Evolutionary conservation across 1,140 invertebrate species (phyloP).

Genomic region (Triops cancriformis): DNA sequence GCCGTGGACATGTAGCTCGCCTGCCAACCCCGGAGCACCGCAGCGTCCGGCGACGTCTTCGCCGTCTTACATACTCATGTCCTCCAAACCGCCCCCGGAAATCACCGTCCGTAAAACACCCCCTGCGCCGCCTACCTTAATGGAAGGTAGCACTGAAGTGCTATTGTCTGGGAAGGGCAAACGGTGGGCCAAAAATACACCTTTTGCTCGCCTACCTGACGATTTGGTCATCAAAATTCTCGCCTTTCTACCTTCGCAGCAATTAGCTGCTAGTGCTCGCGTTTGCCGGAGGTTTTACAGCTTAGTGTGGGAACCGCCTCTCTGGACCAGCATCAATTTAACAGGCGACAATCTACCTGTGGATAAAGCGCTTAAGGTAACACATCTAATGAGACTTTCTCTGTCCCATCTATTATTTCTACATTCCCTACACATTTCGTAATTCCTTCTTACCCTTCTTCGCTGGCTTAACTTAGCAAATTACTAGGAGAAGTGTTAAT

Average conservation of each 20-base stretch:
- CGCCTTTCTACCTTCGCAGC: constrained; percentile 62
- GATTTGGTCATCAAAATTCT: constrained; percentile 54
- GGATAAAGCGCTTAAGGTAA: constrained; percentile 55
- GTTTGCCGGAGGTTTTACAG: constrained; percentile 71
- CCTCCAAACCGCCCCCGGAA: constrained; percentile 28
- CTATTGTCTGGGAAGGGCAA: constrained; percentile 16
- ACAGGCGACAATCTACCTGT: constrained; percentile 54
- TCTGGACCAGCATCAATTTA: constrained; percentile 63
- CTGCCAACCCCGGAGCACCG: constrained; percentile 24
- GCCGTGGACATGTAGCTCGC: constrained; percentile 25
- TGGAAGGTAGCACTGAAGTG: background rate
- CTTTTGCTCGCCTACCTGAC: constrained; percentile 45
- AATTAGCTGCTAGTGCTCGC: constrained; percentile 65
- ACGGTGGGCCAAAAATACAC: constrained; percentile 32
- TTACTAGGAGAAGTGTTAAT: background rate
- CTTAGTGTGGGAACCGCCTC: constrained; percentile 66
- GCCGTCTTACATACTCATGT: constrained; percentile 20
- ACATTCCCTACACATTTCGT: background rate
- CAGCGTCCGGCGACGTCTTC: constrained; percentile 16
- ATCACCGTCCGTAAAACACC: constrained; percentile 8
- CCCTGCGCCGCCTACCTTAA: constrained; percentile 19
- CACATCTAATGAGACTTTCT: constrained; percentile 6
- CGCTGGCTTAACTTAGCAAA: background rate
- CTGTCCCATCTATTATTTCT: background rate
- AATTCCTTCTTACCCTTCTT: background rate